These are phyloP conservation scores for Conomelus anceps DNA, from an alignment of 2,888 invertebrate genomes.

Conservation along the genomic window DNA sequence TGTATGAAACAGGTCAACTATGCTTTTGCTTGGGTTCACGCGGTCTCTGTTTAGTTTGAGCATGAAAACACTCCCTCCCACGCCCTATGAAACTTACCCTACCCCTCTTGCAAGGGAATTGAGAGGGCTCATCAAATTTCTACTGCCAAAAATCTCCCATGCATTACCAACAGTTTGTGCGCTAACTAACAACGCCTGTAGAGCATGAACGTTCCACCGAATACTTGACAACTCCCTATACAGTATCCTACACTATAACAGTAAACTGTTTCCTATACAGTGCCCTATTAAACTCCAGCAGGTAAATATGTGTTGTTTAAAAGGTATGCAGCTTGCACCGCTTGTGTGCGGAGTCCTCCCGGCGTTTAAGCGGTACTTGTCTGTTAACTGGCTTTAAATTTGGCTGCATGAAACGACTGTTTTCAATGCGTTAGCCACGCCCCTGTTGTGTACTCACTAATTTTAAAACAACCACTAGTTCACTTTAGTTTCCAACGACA, in stretches of 20 bases:
- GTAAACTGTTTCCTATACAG: not conserved
- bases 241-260: too few relatives aligned
- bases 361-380: not conserved
- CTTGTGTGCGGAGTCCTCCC: too few relatives aligned
- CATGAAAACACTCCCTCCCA: not conserved
- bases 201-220: not conserved
- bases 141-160: not conserved
- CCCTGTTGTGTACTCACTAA: not conserved
- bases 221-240: not conserved
- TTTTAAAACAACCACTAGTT: not conserved
- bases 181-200: not conserved
- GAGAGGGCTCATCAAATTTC: not conserved
- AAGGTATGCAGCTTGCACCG: not conserved
- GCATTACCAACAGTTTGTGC: not conserved
- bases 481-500: not conserved
- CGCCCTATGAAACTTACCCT: not conserved
- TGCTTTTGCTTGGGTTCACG: not conserved
- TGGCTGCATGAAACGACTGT: not conserved
- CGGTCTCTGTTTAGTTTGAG: not conserved
- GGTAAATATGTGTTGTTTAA: not conserved
- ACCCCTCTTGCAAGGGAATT: too few relatives aligned
- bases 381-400: not conserved
- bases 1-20: not conserved
- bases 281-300: not conserved
- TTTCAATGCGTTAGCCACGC: not conserved